Evolutionary conservation across 2,888 invertebrate species (phyloP), one percentile per base, ranked within the genome.

Genomic region (Girardia tigrina): DNA sequence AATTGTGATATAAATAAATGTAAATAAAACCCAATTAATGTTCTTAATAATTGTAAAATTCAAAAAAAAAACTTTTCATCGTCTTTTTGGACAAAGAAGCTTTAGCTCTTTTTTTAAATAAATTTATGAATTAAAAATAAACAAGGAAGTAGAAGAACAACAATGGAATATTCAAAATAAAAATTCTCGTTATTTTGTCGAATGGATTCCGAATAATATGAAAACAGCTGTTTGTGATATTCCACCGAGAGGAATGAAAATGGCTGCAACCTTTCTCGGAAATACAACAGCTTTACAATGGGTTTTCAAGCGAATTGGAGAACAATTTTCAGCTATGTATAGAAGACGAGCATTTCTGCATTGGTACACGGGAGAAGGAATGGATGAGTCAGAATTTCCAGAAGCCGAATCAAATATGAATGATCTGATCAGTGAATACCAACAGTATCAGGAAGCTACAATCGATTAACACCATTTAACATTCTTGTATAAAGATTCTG

Each of bases 181-280:
- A 28, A 26, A 76, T n/a, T 14, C 20, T 20, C 28, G 14, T 2
- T 27, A 42, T 27, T 76, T 76, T 28, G 75, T 77, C 23, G 76
- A 76, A 20, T 76, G 76, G 76, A 77, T 76, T 29, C 76, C 76
- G 16, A 75, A 76, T 42, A 76, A 76, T 42, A 28, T 42, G 20
- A 36, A 76, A 42, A 75, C 42, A 1, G 76, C 36, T 4, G 71
- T 76, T 12, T 76, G 76, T 27, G 75, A 76, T 23, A 70, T 76
- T 20, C 75, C 76, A 4, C 74, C 36, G 12, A 1, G 16, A 12
- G 75, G 75, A 16, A n/a, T 23, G 2, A 26, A n/a, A 29, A 29
- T 20, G 14, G n/a, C 72, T 6, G 26, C 26, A n/a, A 73, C 72
- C 2, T 72, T 75, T n/a, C 12, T 75, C 16, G 75, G 72, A 1